Conservation (phyloP, 2,113 vertebrate species). For the Illadopsis cleaveri region DNA sequence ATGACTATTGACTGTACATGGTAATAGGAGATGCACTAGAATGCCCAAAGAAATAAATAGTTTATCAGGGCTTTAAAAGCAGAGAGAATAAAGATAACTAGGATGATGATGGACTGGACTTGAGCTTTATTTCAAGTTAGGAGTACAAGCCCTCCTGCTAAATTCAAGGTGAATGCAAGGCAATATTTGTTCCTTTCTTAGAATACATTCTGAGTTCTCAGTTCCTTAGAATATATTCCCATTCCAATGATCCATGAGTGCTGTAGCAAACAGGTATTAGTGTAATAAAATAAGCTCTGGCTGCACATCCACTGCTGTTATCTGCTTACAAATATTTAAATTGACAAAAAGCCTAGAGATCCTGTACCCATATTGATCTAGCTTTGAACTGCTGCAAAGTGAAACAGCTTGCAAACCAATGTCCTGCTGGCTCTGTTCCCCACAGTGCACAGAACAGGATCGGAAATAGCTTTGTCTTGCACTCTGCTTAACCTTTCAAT, state of each 20-base stretch:
- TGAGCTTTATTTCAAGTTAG: neutral
- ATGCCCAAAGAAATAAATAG: neutral
- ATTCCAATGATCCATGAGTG: neutral
- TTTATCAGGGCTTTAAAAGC: neutral
- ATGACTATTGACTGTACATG: neutral
- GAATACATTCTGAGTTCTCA: neutral
- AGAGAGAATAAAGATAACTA: neutral
- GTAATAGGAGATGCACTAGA: neutral
- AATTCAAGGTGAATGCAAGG: neutral
- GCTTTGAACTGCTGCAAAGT: neutral
- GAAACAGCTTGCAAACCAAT: neutral
- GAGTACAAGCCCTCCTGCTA: neutral
- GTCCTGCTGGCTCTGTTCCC: neutral
- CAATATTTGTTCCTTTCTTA: neutral
- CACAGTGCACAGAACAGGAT: neutral
- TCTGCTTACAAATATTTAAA: neutral
- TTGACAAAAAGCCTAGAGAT: neutral
- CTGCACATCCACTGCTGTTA: neutral
- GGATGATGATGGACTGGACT: neutral
- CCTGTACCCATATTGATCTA: neutral
- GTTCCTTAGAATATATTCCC: neutral
- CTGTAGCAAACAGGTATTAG: neutral
- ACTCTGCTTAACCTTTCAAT: neutral
- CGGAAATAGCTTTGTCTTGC: neutral
- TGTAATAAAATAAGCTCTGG: neutral